Conservation (phyloP, 2,113 vertebrate species). For the Proterorhinus semilunaris region DNA sequence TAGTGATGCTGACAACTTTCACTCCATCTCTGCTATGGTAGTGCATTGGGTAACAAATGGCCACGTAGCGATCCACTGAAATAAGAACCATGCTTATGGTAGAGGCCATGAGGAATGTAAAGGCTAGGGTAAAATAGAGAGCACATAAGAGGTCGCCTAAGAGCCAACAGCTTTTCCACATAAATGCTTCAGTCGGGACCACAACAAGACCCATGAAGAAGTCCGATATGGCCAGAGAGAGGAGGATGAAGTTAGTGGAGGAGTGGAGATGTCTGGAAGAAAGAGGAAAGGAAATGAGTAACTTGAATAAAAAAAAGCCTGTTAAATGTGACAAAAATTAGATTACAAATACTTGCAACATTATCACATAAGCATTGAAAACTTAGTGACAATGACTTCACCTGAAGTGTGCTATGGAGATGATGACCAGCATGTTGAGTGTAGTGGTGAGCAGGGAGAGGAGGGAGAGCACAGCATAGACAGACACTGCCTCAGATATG, state of each 20-base stretch:
- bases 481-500: not conserved
- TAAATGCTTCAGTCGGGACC: not conserved
- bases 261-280: slow-evolving; percentile 9
- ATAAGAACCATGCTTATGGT: not conserved
- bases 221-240: slow-evolving; percentile 15
- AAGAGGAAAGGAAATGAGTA: not conserved
- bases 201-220: not conserved
- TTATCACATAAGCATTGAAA: not conserved
- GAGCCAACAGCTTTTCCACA: not conserved
- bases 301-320: too few relatives aligned
- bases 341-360: not conserved
- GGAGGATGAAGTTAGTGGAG: slow-evolving; percentile 13
- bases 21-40: too few relatives aligned
- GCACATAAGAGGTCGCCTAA: not conserved
- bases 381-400: not conserved
- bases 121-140: not conserved
- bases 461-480: not conserved
- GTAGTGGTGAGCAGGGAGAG: not conserved
- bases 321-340: too few relatives aligned
- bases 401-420: slow-evolving; percentile 1
- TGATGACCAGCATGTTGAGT: slow-evolving; percentile 8
- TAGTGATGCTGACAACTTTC: not conserved
- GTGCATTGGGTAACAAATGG: not conserved
- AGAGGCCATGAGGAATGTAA: not conserved
- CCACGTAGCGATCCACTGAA: slow-evolving; percentile 6